These are phyloP conservation scores for Myoxocephalus aenaeus DNA, from an alignment of 2,797 vertebrate genomes.

Conservation along the genomic window DNA sequence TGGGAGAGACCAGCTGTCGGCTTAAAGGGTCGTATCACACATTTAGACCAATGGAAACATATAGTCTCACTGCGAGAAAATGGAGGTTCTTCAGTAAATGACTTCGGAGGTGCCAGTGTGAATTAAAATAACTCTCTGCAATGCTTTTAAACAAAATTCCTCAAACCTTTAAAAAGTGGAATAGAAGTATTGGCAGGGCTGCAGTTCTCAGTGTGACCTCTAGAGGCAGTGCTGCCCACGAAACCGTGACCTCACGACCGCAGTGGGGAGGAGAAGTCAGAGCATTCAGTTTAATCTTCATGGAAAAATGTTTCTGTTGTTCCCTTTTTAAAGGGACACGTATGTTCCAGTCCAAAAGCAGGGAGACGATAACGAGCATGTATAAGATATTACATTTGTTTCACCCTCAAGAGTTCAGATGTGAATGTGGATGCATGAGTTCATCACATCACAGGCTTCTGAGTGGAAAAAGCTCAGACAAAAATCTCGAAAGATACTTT, in stretches of 20 bases:
- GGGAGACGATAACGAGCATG: background rate
- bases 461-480: fast-evolving
- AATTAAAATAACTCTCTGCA: background rate
- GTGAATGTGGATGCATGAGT: background rate
- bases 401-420: background rate
- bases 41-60: constrained; percentile 33
- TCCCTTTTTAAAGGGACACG: background rate
- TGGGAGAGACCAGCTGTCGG: constrained; percentile 45
- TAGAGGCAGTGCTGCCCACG: constrained; percentile 84
- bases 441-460: background rate
- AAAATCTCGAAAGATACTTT: background rate
- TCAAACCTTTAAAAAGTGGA: background rate
- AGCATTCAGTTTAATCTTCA: background rate
- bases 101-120: background rate
- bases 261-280: constrained; percentile 7
- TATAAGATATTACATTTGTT: background rate
- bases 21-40: constrained; percentile 19
- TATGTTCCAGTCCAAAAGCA: background rate
- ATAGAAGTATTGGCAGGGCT: constrained; percentile 11
- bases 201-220: constrained; percentile 59
- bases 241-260: constrained; percentile 66
- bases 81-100: background rate
- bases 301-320: background rate
- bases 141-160: background rate
- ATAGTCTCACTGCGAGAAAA: constrained; percentile 18